Conservation (phyloP, 2,113 vertebrate species). For the Addax nasomaculatus region DNA sequence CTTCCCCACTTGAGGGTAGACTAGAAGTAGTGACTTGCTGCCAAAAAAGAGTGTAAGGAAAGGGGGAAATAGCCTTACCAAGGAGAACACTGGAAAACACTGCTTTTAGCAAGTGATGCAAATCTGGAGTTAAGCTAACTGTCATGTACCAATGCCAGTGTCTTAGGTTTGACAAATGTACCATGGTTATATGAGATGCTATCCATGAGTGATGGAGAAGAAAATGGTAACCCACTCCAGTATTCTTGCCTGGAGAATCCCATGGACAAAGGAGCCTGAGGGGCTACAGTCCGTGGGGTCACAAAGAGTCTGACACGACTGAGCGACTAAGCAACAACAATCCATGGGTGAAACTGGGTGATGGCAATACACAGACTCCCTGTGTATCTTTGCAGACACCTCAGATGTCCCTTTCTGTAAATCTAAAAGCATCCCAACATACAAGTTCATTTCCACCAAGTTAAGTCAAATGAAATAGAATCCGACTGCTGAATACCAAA, state of each 20-base stretch:
- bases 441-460: not conserved
- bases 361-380: not conserved
- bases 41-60: not conserved
- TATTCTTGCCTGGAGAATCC: not conserved
- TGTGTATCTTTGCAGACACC: not conserved
- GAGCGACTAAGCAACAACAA: not conserved
- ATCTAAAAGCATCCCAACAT: not conserved
- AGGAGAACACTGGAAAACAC: not conserved
- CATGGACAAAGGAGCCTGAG: not conserved
- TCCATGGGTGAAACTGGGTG: not conserved
- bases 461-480: not conserved
- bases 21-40: not conserved
- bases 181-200: accelerated
- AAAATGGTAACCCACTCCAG: not conserved
- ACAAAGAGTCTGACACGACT: not conserved
- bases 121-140: not conserved
- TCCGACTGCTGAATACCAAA: not conserved
- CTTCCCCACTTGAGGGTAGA: not conserved
- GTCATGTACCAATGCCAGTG: not conserved
- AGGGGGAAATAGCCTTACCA: not conserved
- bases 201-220: not conserved
- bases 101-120: not conserved
- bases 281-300: not conserved
- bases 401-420: not conserved
- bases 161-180: not conserved